phyloP scores from a whole-genome alignment of 1,140 invertebrate genomes.

The Steinernema khuongi region DNA sequence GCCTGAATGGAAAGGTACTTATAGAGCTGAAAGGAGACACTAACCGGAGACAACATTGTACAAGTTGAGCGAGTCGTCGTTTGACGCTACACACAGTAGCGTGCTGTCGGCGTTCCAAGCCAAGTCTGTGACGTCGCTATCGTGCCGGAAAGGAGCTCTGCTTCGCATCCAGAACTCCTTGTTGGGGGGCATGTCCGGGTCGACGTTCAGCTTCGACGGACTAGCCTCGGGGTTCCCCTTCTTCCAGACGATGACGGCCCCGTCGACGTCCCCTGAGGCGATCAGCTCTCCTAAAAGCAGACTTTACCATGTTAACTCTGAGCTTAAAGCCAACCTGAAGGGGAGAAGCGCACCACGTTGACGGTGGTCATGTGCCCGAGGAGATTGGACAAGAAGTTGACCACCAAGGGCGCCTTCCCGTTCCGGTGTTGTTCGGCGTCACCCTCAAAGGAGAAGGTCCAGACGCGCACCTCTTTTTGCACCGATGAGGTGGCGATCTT shows the following conservation, averaged over 20 bases:
- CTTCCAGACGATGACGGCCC: conserved; percentile 30
- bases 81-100: conserved; percentile 28
- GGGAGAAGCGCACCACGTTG: conserved; percentile 32
- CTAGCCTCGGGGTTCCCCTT: conserved; percentile 24
- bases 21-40: not conserved
- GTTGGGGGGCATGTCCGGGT: conserved; percentile 32
- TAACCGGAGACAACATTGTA: conserved; percentile 34
- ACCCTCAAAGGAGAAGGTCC: conserved; percentile 32
- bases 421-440: not conserved
- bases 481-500: conserved; percentile 28
- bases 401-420: conserved; percentile 19
- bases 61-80: conserved; percentile 31
- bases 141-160: conserved; percentile 25
- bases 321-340: conserved; percentile 17
- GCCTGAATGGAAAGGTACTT: conserved; percentile 29
- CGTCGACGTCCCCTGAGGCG: conserved; percentile 37
- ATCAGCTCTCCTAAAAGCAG: conserved; percentile 28
- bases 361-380: conserved; percentile 26
- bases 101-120: conserved; percentile 25
- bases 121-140: conserved; percentile 34
- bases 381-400: conserved; percentile 36
- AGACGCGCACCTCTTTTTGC: conserved; percentile 36
- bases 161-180: conserved; percentile 38
- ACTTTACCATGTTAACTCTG: not conserved
- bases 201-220: not conserved